Base-by-base conservation (phyloP, 2,888 invertebrate genomes). In the Zele albiditarsus region DNA sequence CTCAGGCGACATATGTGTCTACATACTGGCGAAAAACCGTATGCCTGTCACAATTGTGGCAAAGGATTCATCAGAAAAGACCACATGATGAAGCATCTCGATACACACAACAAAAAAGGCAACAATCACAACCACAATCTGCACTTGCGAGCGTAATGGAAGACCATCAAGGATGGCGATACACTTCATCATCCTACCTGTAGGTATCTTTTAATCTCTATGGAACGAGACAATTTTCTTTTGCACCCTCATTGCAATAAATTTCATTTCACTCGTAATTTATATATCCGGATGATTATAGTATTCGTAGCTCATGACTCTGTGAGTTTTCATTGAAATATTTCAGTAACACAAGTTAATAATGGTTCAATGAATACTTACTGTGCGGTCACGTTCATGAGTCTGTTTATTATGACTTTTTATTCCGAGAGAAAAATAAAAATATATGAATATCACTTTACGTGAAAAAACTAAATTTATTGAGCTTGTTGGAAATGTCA, bases 51-150 rank as follows among this genome's bases (percentile, higher is more conserved):
- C 82, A 93, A 93, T 78, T 97, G 97, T 89, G 93, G 94, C 77
- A 97, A 97, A 89, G 95, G 96, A 69, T 97, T 97, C 89, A 96
- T 96, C 83, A 92, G 97, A 81, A 95, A 96, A 90, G 97, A 97
- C 90, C 97, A 97, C 90, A 95, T 97, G 96, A 92, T 95, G 80
- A 96, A 97, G 89, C 96, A 96, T 89, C 91, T 92, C 82, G 95
- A 95, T 82, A 96, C 95, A 70, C 97, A 97, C 90, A 91, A 92
- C 71, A 93, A 92, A 87, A 94, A 93, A 84, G 86, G 90, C 89
- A 85, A 85, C 80, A 82, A 81, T 80, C 83, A 80, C 75, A 82
- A 81, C 80, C 82, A 87, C 71, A 84, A 86, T 82, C 78, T 90
- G 78, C 85, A 84, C 75, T 79, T 85, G 62, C 82, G 86, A 81